These are phyloP conservation scores for Aphelenchoides besseyi DNA, from an alignment of 1,140 invertebrate species.

Conservation along the genomic window DNA sequence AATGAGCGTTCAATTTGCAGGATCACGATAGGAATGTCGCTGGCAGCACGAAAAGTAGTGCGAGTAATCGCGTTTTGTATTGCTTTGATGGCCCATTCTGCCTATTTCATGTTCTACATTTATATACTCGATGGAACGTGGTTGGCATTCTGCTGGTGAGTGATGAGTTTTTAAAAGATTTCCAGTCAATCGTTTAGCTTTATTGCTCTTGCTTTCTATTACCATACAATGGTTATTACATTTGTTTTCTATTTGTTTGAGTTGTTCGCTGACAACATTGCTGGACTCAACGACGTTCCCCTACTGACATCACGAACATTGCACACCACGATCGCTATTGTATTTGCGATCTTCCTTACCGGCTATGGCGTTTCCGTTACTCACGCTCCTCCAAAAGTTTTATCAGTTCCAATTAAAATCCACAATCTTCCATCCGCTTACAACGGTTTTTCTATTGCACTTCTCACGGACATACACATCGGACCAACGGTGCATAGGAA, in stretches of 20 bases:
- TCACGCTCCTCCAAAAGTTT: conserved; percentile 15
- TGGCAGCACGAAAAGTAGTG: background rate
- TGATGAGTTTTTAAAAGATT: background rate
- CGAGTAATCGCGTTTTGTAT: background rate
- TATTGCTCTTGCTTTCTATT: conserved; percentile 33
- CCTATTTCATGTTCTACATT: conserved; percentile 39
- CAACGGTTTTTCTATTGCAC: conserved; percentile 45
- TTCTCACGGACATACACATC: conserved; percentile 52
- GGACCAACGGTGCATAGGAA: conserved; percentile 42
- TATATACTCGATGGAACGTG: conserved; percentile 28
- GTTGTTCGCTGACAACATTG: background rate
- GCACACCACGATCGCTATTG: conserved; percentile 30
- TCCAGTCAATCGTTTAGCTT: conserved; percentile 29
- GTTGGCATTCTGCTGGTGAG: conserved; percentile 23
- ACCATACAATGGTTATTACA: conserved; percentile 27
- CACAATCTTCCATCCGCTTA: conserved; percentile 28
- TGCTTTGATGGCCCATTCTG: conserved; percentile 32
- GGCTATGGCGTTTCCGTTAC: conserved; percentile 27
- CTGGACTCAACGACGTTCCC: conserved; percentile 20
- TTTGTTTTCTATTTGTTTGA: conserved; percentile 29
- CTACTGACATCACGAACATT: conserved; percentile 30
- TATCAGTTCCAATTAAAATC: conserved; percentile 19
- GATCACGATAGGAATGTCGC: background rate
- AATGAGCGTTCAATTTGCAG: background rate
- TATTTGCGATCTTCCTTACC: conserved; percentile 35